Evolutionary conservation across 1,140 invertebrate species (phyloP).

Genomic region (Drosophila triauraria): DNA sequence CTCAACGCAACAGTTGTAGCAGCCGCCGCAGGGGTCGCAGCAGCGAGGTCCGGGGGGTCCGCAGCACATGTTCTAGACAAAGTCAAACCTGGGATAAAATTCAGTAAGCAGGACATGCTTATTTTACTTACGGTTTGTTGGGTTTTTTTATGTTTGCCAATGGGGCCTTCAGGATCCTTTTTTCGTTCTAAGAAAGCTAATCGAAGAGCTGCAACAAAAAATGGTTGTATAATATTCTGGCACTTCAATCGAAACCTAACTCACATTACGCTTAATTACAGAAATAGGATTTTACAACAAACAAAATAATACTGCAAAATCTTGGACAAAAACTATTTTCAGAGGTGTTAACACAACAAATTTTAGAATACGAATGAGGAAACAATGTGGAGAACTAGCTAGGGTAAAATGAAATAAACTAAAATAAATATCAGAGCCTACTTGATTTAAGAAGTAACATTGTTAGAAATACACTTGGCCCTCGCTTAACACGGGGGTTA

Average conservation of each 20-base stretch:
- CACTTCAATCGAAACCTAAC: neutral
- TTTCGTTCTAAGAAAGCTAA: constrained; percentile 25
- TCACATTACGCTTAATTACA: constrained; percentile 10
- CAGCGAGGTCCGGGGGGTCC: constrained; percentile 62
- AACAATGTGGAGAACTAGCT: neutral
- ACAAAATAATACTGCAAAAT: constrained; percentile 54
- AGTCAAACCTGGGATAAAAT: neutral
- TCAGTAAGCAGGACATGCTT: too few relatives aligned
- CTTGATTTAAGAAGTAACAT: neutral
- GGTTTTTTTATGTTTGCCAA: neutral
- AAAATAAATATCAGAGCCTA: constrained; percentile 3
- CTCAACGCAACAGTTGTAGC: constrained; percentile 58
- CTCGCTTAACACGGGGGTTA: too few relatives aligned
- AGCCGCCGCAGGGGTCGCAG: constrained; percentile 45
- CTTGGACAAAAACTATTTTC: constrained; percentile 9
- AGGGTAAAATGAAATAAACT: neutral
- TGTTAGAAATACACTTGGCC: too few relatives aligned
- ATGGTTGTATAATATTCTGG: neutral
- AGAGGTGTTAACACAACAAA: constrained; percentile 47
- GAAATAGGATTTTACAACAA: constrained; percentile 16
- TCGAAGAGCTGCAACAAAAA: neutral
- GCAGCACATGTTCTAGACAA: constrained; percentile 58
- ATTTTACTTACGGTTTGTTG: constrained; percentile 4
- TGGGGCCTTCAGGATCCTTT: neutral
- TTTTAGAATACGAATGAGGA: constrained; percentile 20